phyloP scores from a whole-genome alignment of 2,797 vertebrate genomes.

The Gorsachius magnificus region DNA sequence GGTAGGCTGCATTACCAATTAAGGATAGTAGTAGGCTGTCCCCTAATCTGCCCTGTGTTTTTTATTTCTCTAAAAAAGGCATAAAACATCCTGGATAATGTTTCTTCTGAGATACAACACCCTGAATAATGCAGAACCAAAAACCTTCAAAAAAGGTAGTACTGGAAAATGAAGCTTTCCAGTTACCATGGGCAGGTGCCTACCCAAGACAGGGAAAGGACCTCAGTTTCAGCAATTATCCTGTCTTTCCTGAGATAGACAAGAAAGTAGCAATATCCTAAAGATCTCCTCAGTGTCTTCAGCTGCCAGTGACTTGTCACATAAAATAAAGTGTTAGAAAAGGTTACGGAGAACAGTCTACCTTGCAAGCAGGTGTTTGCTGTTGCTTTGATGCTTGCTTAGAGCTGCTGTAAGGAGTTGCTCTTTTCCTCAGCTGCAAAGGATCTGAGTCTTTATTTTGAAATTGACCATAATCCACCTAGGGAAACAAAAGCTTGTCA shows the following conservation, averaged over 20 bases:
- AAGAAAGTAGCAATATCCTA: background rate
- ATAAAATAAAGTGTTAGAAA: background rate
- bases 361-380: background rate
- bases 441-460: background rate
- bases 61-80: background rate
- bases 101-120: background rate
- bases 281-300: background rate
- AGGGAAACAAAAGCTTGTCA: background rate
- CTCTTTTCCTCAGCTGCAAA: background rate
- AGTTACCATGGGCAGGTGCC: background rate
- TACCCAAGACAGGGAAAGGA: background rate
- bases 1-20: background rate
- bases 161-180: background rate
- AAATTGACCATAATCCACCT: background rate
- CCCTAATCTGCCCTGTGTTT: background rate
- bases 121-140: background rate
- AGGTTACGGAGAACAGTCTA: rapidly evolving
- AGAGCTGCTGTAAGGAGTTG: background rate
- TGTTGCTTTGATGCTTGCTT: background rate
- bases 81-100: background rate
- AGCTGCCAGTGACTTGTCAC: background rate
- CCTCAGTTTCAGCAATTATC: background rate
- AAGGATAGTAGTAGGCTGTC: background rate
- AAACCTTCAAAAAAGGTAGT: background rate
- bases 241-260: background rate